Conservation (phyloP, 2,113 vertebrate genomes). For the Mesocricetus auratus region DNA sequence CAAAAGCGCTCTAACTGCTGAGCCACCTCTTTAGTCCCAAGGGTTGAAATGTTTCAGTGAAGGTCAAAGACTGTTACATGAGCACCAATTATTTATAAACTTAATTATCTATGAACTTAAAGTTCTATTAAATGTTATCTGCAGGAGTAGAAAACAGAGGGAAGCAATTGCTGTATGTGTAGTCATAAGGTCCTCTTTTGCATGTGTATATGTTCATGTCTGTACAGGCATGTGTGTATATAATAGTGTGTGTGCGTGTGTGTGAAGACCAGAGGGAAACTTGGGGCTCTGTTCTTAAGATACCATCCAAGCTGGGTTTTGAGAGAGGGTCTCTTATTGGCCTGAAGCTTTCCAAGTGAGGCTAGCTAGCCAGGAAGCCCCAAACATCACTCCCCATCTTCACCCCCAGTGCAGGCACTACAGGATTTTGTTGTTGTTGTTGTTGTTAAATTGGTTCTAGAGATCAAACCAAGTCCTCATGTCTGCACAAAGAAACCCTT, state of each 20-base stretch:
- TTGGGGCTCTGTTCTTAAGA: background rate
- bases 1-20: background rate
- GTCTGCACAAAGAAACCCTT: background rate
- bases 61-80: background rate
- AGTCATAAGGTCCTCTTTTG: background rate
- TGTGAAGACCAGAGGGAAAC: background rate
- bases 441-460: background rate
- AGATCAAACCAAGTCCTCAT: background rate
- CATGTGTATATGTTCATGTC: background rate
- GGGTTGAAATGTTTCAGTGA: background rate
- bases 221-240: background rate
- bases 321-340: background rate
- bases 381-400: background rate
- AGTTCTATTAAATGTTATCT: background rate
- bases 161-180: background rate
- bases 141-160: background rate
- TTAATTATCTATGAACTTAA: background rate
- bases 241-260: too few relatives aligned
- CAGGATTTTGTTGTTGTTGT: too few relatives aligned
- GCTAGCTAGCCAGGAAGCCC: background rate
- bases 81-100: background rate
- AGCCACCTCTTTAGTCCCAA: background rate
- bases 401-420: too few relatives aligned
- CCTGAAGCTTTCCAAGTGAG: background rate
- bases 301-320: background rate